phyloP scores from a whole-genome alignment of 2,797 vertebrate genomes.

The Limnodromus scolopaceus region DNA sequence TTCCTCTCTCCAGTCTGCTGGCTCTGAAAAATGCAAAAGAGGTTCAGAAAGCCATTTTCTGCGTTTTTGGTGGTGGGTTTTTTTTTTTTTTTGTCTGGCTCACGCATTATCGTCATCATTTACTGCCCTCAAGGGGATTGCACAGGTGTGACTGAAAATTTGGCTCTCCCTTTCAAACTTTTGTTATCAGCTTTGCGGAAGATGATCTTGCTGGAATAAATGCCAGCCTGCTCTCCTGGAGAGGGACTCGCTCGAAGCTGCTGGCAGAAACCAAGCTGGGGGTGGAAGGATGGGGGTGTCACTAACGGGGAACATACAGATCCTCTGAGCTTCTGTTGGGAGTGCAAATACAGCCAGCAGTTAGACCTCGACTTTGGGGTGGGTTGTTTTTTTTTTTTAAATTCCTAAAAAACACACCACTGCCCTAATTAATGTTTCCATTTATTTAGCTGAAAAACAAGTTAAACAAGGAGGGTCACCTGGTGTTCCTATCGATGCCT shows the following conservation, averaged over 20 bases:
- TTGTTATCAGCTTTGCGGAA: conserved; percentile 46
- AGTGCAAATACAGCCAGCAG: not conserved
- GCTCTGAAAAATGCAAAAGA: conserved; percentile 61
- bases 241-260: not conserved
- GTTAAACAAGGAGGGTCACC: conserved; percentile 63
- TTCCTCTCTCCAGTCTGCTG: not conserved
- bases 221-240: conserved; percentile 38
- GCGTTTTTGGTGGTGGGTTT: not conserved
- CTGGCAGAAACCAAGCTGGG: conserved; percentile 17
- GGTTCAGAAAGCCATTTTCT: conserved; percentile 56
- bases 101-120: conserved; percentile 55
- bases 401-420: not conserved
- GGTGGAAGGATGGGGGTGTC: conserved; percentile 46
- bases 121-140: conserved; percentile 65
- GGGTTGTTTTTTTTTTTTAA: no score
- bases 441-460: conserved; percentile 52
- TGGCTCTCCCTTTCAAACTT: conserved; percentile 64
- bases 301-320: conserved; percentile 14
- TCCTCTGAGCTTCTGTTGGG: conserved; percentile 7
- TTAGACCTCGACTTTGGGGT: not conserved
- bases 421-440: conserved; percentile 54
- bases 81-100: conserved; percentile 44
- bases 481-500: conserved; percentile 19
- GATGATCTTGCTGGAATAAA: conserved; percentile 45
- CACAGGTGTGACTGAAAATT: conserved; percentile 60